phyloP scores from a whole-genome alignment of 1,140 invertebrate genomes.

The Meloidogyne hapla region DNA sequence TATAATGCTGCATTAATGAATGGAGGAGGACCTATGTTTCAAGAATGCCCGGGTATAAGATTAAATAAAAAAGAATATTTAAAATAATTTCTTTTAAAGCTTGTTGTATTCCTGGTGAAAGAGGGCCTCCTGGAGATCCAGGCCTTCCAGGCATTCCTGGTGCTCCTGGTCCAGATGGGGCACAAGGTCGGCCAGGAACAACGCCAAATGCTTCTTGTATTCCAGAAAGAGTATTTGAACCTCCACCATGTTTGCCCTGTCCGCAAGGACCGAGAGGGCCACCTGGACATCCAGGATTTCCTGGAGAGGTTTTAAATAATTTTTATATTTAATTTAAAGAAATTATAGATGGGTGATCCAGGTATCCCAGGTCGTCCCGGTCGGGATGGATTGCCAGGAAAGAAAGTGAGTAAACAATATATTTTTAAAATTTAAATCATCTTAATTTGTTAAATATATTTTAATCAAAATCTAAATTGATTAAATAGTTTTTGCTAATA shows the following conservation, averaged over 20 bases:
- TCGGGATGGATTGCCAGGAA: slow-evolving; percentile 42
- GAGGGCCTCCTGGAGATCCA: slow-evolving; percentile 59
- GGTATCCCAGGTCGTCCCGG: slow-evolving; percentile 52
- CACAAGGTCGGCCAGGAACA: slow-evolving; percentile 61
- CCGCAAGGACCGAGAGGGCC: slow-evolving; percentile 61
- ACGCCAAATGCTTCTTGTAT: slow-evolving; percentile 64
- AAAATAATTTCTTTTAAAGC: slow-evolving; percentile 43
- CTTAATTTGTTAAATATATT: too few species aligned
- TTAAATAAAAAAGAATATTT: slow-evolving; percentile 12
- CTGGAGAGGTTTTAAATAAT: slow-evolving; percentile 36
- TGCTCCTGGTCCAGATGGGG: slow-evolving; percentile 59
- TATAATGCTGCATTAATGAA: slow-evolving; percentile 58
- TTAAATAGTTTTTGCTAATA: too few species aligned
- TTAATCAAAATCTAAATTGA: too few species aligned
- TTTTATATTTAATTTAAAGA: neutral
- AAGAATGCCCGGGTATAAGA: slow-evolving; percentile 60
- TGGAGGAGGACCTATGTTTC: slow-evolving; percentile 56
- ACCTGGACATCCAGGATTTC: slow-evolving; percentile 50
- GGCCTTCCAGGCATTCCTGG: slow-evolving; percentile 62
- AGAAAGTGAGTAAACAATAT: neutral
- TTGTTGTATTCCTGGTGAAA: slow-evolving; percentile 59
- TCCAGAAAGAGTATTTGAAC: slow-evolving; percentile 62
- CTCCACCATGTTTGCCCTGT: slow-evolving; percentile 62
- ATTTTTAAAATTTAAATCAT: too few species aligned
- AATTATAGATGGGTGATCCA: slow-evolving; percentile 44